A percentile compares a stretch with the other conserved stretches of the same genome.
Conservation (phyloP, 2,888 invertebrate species). For the Acrobasis repandana region DNA sequence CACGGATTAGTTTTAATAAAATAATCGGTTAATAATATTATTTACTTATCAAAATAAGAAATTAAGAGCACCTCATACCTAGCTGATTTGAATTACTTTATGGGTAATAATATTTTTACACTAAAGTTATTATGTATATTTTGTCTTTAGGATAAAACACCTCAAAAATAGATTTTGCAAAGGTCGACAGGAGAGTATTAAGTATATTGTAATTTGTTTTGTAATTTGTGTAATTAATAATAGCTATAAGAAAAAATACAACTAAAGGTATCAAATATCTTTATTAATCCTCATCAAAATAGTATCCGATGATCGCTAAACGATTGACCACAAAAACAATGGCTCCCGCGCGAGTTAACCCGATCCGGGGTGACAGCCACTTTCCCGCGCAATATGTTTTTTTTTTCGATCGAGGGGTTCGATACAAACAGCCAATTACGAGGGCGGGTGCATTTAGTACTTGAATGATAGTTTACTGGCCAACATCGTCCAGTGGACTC, state of each 20-base stretch:
- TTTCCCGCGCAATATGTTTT: conserved; percentile 81
- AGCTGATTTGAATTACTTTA: too few relatives aligned
- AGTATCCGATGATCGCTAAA: conserved; percentile 64
- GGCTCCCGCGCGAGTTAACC: conserved; percentile 63
- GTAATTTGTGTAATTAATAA: too few relatives aligned
- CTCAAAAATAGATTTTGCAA: too few relatives aligned
- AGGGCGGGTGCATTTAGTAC: conserved; percentile 75
- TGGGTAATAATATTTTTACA: too few relatives aligned
- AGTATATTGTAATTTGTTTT: too few relatives aligned
- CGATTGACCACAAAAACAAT: conserved; percentile 71
- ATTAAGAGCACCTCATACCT: too few relatives aligned
- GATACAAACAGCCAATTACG: conserved; percentile 81
- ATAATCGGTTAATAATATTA: too few relatives aligned
- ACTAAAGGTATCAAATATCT: conserved; percentile 30
- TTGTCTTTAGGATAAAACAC: too few relatives aligned
- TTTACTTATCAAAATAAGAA: too few relatives aligned
- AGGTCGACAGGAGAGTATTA: too few relatives aligned
- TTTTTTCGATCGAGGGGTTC: conserved; percentile 77
- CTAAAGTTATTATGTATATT: too few relatives aligned
- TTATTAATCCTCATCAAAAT: conserved; percentile 57
- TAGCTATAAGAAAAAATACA: neutral
- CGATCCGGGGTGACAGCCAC: conserved; percentile 71
- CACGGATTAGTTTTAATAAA: too few relatives aligned
- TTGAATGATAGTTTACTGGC: conserved; percentile 76
- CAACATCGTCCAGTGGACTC: conserved; percentile 65